A percentile compares a stretch with the other conserved stretches of the same genome.
These are phyloP conservation scores for Onchidella celtica DNA, from an alignment of 2,888 invertebrate genomes.

Conservation along the genomic window DNA sequence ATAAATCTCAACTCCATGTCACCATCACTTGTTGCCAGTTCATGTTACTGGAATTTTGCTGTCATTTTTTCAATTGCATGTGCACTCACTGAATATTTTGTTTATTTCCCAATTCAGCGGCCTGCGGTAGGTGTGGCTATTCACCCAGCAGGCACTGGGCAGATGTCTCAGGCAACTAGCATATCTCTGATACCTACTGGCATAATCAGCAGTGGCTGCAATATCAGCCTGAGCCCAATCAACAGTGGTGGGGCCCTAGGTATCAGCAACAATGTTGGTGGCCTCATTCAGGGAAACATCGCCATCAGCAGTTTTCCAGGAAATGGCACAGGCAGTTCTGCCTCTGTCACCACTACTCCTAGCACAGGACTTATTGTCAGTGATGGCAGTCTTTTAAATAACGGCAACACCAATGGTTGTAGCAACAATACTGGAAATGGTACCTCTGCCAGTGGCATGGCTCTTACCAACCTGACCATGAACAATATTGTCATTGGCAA, in stretches of 20 bases:
- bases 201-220: conserved; percentile 35
- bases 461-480: conserved; percentile 26
- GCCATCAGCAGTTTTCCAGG: conserved; percentile 18
- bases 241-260: conserved; percentile 27
- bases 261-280: conserved; percentile 5
- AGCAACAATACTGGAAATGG: neutral
- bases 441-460: conserved; percentile 8
- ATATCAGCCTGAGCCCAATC: conserved; percentile 26
- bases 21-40: too few relatives aligned
- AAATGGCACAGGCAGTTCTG: neutral
- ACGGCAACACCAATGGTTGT: neutral
- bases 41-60: too few relatives aligned
- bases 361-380: neutral
- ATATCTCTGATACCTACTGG: conserved; percentile 39
- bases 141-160: conserved; percentile 20
- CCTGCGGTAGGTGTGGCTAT: conserved; percentile 43
- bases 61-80: too few relatives aligned
- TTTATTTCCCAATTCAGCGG: conserved; percentile 36
- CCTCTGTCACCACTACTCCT: neutral
- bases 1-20: too few relatives aligned
- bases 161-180: conserved; percentile 33
- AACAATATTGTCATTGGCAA: conserved; percentile 7
- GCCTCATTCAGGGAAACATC: conserved; percentile 32
- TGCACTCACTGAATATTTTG: too few relatives aligned
- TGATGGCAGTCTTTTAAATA: neutral